Evolutionary conservation across 1,140 invertebrate species (phyloP), one percentile per base, ranked within the genome.

Genomic region (Cyclargus thomasi): DNA sequence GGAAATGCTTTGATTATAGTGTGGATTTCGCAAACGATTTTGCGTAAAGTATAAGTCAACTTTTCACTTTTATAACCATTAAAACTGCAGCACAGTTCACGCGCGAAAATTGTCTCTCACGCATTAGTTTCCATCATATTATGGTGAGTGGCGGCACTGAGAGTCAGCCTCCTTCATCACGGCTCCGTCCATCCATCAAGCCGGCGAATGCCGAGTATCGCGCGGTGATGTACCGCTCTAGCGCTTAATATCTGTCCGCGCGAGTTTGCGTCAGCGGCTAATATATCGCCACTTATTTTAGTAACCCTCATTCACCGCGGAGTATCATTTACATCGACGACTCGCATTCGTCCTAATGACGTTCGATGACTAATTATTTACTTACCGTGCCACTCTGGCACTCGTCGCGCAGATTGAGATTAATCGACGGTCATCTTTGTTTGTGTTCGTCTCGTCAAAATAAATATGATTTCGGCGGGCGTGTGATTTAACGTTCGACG

Each of bases 201-300:
- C 11, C 39, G 10, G 39, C 29, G 4, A 29, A 29, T 29, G 29
- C 29, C 29, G 39, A 47, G 39, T 47, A 47, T 16, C 39, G 39
- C 14, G 39, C n/a, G 39, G 29, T 29, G 29, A 29, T 29, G 29
- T 8, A 29, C 29, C 14, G 39, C 39, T 47, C 39, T 16, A 47
- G 39, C 39, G 39, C 39, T 47, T 47, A 47, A 47, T 47, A 47
- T 47, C 39, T 47, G 39, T 47, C 39, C 39, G 39, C 39, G 39
- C 39, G 14, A 4, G 39, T 47, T 16, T 14, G 39, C 39, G 39
- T 47, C 11, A 16, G 39, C 39, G 39, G 39, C 8, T 47, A 47
- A 47, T 47, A 47, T 47, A 47, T 47, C 10, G 39, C 39, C 39
- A 47, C 39, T 47, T 47, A 47, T 47, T 47, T 47, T 16, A 47